These are phyloP conservation scores for Bubalus kerabau DNA, from an alignment of 2,113 vertebrate genomes.

Conservation along the genomic window DNA sequence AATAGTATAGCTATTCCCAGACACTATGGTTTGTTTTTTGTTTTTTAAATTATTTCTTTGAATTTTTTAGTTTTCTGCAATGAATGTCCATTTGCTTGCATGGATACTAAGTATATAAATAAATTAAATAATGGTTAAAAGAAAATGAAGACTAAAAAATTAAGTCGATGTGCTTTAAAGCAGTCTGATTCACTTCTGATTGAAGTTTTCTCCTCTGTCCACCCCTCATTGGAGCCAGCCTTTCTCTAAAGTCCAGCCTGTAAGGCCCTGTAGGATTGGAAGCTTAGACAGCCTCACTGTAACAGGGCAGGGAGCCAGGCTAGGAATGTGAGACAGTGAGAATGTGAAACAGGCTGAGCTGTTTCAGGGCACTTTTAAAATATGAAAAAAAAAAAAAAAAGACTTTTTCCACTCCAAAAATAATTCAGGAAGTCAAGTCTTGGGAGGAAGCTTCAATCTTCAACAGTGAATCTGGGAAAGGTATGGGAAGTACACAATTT, in stretches of 20 bases:
- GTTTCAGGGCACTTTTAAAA: slow-evolving; percentile 2
- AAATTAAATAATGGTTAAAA: neutral
- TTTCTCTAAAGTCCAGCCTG: neutral
- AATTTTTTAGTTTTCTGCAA: slow-evolving; percentile 6
- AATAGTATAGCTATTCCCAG: neutral
- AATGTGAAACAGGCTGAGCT: neutral
- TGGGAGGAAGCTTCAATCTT: neutral
- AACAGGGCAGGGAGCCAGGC: neutral
- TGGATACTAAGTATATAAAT: slow-evolving; percentile 3
- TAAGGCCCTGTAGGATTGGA: neutral
- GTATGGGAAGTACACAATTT: neutral
- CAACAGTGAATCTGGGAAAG: slow-evolving; percentile 17
- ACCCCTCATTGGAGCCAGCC: neutral
- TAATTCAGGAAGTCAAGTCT: neutral
- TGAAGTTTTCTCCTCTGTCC: neutral
- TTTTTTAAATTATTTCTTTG: neutral
- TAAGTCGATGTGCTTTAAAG: neutral
- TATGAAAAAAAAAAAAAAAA: neutral
- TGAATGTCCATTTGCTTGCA: neutral
- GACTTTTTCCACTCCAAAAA: slow-evolving; percentile 30
- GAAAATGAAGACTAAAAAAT: neutral
- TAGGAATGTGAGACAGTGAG: neutral
- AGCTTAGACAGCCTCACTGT: neutral
- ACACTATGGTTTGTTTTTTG: neutral
- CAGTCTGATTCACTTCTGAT: neutral